Evolutionary conservation across 1,140 invertebrate species (phyloP).

Genomic region (Lineus longissimus): DNA sequence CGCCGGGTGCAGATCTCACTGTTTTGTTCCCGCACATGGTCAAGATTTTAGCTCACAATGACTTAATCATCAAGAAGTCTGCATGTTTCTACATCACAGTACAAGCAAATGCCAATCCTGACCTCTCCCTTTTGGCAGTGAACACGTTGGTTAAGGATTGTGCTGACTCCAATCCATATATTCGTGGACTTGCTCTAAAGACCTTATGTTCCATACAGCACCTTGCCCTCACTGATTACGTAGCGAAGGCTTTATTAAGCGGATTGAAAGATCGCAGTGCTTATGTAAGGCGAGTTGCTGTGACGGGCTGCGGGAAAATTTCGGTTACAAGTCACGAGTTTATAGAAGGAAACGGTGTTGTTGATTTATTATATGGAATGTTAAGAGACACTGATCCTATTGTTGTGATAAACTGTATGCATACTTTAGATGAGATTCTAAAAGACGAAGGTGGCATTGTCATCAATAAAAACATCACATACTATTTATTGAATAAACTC

Average conservation of each 20-base stretch:
- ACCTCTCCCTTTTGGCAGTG: slow-evolving; percentile 30
- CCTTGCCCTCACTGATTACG: slow-evolving; percentile 24
- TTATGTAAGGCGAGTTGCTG: slow-evolving; percentile 32
- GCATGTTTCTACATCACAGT: slow-evolving; percentile 26
- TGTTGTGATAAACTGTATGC: slow-evolving; percentile 31
- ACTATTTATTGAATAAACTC: slow-evolving; percentile 28
- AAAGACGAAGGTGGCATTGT: slow-evolving; percentile 32
- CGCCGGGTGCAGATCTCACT: slow-evolving; percentile 14
- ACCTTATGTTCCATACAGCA: slow-evolving; percentile 29
- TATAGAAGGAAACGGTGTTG: slow-evolving; percentile 22
- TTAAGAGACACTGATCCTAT: slow-evolving; percentile 34
- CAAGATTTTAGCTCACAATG: slow-evolving; percentile 34
- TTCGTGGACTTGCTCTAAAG: slow-evolving; percentile 31
- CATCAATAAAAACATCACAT: slow-evolving; percentile 30
- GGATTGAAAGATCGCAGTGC: slow-evolving; percentile 28
- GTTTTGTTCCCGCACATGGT: slow-evolving; percentile 25
- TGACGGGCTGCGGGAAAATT: slow-evolving; percentile 22
- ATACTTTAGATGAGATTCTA: slow-evolving; percentile 32
- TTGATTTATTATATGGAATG: slow-evolving; percentile 32
- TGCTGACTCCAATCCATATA: slow-evolving; percentile 30
- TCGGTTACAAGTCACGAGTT: slow-evolving; percentile 10
- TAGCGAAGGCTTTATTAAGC: slow-evolving; percentile 16
- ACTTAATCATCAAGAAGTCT: slow-evolving; percentile 34
- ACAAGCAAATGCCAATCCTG: slow-evolving; percentile 22
- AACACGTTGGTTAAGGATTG: slow-evolving; percentile 36